Percentiles rank a stretch among this genome's conserved stretches.
Conservation (phyloP, 2,113 vertebrate genomes). For the Hiodon tergisus region DNA sequence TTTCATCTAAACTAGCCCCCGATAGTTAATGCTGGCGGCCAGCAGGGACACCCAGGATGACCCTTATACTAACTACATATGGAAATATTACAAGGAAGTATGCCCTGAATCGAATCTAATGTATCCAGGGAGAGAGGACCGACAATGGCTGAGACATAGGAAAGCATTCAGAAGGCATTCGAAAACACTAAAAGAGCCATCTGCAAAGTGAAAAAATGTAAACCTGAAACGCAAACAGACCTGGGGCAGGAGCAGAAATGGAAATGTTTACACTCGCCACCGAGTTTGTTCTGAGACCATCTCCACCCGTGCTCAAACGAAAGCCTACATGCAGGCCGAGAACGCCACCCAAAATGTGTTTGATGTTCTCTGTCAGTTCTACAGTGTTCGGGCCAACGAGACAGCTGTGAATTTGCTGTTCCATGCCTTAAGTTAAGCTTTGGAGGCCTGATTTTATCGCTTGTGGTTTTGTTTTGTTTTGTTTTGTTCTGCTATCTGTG, state of each 20-base stretch:
- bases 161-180: conserved; percentile 15
- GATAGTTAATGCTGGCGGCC: too few relatives aligned
- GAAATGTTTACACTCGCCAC: conserved; percentile 21
- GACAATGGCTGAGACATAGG: conserved; percentile 13
- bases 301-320: not conserved
- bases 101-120: not conserved
- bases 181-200: conserved; percentile 2
- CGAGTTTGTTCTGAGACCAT: conserved; percentile 19
- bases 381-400: too few relatives aligned
- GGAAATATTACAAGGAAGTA: conserved; percentile 7
- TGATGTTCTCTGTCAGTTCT: not conserved
- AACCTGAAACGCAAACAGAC: conserved; percentile 17
- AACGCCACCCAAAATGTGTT: not conserved
- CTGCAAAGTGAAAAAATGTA: conserved; percentile 12
- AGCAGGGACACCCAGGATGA: not conserved
- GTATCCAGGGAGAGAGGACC: not conserved
- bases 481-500: too few relatives aligned
- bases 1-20: too few relatives aligned
- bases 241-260: conserved; percentile 17
- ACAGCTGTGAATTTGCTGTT: too few relatives aligned
- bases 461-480: not conserved
- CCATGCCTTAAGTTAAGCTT: too few relatives aligned
- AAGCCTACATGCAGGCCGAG: not conserved
- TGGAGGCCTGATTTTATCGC: too few relatives aligned
- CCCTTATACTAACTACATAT: conserved; percentile 5